Evolutionary conservation across 1,140 invertebrate genomes (phyloP), one percentile per base, ranked within the genome.

Genomic region (Drosophila murphyi): DNA sequence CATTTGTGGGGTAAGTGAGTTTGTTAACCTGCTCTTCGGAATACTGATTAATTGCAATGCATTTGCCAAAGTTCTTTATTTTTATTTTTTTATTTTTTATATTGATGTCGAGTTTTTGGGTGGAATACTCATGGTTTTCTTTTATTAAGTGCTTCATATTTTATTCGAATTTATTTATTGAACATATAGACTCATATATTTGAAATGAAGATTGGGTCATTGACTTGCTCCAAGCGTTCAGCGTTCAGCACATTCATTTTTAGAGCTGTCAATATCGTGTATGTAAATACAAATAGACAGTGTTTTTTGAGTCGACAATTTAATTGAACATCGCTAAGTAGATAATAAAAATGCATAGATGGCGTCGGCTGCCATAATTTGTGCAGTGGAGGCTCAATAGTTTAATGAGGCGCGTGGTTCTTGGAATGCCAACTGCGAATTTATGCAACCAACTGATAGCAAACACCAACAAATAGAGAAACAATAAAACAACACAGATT

Each of bases 291-390:
- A 50, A 31, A 3, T 39, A 39, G 31, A 57, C 10, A 37, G 20
- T 57, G 31, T 60, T 52, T 28, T 54, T 10, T 39, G 20, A 43
- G 20, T 65, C 5, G 35, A 55, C 2, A 48, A 31, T 5, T 34
- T 55, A 48, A 39, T 55, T 28, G 34, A 6, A 41, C 34, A 31
- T n/a, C 35, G 39, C 39, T 74, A 74, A 74, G 51, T 69, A 69
- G 64, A 61, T 34, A 74, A 69, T 74, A 55, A 62, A 70, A 74
- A 74, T 74, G 64, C 72, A 74, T 56, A 55, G 51, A 56, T 50
- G 20, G 50, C 35, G n/a, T 7, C 57, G 29, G 31, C 35, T 54
- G 65, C 55, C 64, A 68, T 59, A 48, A 71, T 55, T 63, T 32
- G 47, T 45, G 54, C 5, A 35, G 51, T 39, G 31, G 20, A 20